Evolutionary conservation across 2,113 vertebrate species (phyloP), one percentile per base, ranked within the genome.

Genomic region (Bombycilla garrulus): DNA sequence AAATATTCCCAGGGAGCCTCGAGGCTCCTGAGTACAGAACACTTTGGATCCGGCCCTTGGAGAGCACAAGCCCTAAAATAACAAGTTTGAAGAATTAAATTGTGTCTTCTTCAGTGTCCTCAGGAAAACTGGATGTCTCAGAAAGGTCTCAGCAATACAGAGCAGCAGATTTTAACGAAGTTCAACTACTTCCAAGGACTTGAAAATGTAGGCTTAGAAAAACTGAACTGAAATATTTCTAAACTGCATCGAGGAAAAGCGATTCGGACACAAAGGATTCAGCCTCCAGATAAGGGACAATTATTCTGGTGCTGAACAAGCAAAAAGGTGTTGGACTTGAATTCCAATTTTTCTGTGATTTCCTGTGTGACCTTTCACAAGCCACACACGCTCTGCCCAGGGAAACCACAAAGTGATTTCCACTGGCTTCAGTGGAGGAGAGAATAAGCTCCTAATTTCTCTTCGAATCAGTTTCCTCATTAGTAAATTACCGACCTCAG

Each of bases 391-490:
- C 10, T 10, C 35, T 79, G 48, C 60, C 61, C 91, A 85, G 62
- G 73, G 77, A 95, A 89, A 81, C 33, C 79, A 73, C 35, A 66
- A 44, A 88, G 61, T 74, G 1, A 88, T 86, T 92, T 76, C 71
- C 80, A 31, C 25, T 82, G 85, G 51, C 79, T 94, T 56, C 90
- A 86, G 2, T 35, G 82, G 76, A 90, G 64, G 82, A 81, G 79
- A 81, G 76, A 94, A 91, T 77, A 73, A 94, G 54, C 51, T 83
- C 60, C 64, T 88, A 74, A 96, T 96, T 94, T 92, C 88, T 70
- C 92, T 88, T 62, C 71, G 82, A 95, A 90, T 94, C 80, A 90
- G 79, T 67, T 80, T 88, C 35, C 90, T 95, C 94, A 92, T 95
- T 92, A 95, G 90, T 92, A 86, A 93, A 96, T 93, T 78, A 86